phyloP scores from a whole-genome alignment of 2,113 vertebrate genomes.

The Carettochelys insculpta region DNA sequence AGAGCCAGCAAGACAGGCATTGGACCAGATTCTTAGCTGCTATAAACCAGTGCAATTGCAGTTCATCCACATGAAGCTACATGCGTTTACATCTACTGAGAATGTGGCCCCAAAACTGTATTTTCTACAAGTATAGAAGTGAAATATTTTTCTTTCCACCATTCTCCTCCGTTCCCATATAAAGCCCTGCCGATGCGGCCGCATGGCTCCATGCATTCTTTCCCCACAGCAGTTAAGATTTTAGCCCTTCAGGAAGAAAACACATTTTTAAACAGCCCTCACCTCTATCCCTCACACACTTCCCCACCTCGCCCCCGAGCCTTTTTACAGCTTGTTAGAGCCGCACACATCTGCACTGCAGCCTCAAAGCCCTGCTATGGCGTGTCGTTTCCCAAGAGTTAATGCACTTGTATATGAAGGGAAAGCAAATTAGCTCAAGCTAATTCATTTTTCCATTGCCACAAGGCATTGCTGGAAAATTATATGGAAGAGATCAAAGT shows the following conservation, averaged over 20 bases:
- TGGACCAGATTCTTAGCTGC: accelerated
- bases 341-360: not conserved
- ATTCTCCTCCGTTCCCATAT: not conserved
- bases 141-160: not conserved
- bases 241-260: not conserved
- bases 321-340: accelerated
- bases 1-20: accelerated
- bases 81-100: not conserved
- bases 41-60: accelerated
- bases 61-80: not conserved
- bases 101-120: not conserved
- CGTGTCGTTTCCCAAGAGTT: conserved; percentile 34
- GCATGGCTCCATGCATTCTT: not conserved
- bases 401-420: conserved; percentile 32
- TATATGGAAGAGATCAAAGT: conserved; percentile 55
- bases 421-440: conserved; percentile 64
- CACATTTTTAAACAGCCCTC: not conserved
- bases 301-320: accelerated
- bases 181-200: not conserved
- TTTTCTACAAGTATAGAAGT: not conserved
- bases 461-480: conserved; percentile 57
- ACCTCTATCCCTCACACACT: accelerated
- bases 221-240: not conserved
- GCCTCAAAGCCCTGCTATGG: not conserved
- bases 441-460: conserved; percentile 68